Evolutionary conservation across 2,113 vertebrate species (phyloP).

Genomic region (Rhabdomys dilectus): DNA sequence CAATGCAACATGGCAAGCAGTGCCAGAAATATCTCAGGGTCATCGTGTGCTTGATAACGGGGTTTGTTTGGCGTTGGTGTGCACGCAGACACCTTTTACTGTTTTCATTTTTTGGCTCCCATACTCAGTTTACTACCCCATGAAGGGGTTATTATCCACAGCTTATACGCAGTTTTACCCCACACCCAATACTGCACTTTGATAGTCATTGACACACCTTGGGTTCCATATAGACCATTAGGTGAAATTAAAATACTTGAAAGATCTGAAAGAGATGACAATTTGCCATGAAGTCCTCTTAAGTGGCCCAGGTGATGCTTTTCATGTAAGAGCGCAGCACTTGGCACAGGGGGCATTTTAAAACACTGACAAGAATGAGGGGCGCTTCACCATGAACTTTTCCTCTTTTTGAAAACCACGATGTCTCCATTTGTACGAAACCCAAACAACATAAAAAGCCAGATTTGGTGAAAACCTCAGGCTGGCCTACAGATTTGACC

Average conservation of each 20-base stretch:
- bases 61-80: too few relatives aligned
- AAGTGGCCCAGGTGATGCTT: not conserved
- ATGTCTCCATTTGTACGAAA: constrained; percentile 29
- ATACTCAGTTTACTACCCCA: not conserved
- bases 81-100: not conserved
- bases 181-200: not conserved
- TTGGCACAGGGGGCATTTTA: not conserved
- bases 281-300: not conserved
- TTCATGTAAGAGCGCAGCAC: not conserved
- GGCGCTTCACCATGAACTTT: not conserved
- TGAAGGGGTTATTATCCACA: too few relatives aligned
- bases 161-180: not conserved
- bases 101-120: not conserved
- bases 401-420: not conserved
- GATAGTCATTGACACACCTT: not conserved
- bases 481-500: not conserved
- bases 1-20: not conserved
- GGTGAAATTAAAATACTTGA: not conserved
- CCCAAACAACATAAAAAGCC: not conserved
- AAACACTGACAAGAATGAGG: not conserved
- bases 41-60: not conserved
- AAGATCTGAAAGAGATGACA: not conserved
- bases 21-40: not conserved
- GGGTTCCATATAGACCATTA: not conserved
- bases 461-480: not conserved